Conservation (phyloP, 2,888 invertebrate genomes). For the Colletes collaris region DNA sequence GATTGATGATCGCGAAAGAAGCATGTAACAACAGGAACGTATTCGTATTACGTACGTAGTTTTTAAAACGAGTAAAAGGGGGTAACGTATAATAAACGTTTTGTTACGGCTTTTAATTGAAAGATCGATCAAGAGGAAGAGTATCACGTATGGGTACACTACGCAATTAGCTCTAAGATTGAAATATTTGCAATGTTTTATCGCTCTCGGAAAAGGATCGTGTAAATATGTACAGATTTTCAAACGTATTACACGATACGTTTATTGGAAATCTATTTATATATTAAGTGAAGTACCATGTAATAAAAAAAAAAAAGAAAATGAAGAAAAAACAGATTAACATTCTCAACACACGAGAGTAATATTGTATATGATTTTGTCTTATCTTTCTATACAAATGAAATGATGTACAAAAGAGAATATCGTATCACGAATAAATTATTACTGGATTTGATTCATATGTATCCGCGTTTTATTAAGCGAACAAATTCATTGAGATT, state of each 20-base stretch:
- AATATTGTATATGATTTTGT: constrained; percentile 57
- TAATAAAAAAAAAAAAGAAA: constrained; percentile 39
- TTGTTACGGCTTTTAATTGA: constrained; percentile 52
- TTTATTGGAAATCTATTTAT: constrained; percentile 66
- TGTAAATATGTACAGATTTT: constrained; percentile 73
- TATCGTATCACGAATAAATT: constrained; percentile 67
- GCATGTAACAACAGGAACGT: constrained; percentile 52
- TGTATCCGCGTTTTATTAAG: constrained; percentile 59
- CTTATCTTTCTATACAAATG: constrained; percentile 60
- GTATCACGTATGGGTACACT: constrained; percentile 63
- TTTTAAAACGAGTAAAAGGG: constrained; percentile 49
- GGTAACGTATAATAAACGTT: constrained; percentile 50
- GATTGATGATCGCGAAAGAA: constrained; percentile 36
- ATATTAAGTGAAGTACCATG: constrained; percentile 54
- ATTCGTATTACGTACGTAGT: constrained; percentile 53
- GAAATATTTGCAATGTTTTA: constrained; percentile 46
- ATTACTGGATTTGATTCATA: constrained; percentile 67
- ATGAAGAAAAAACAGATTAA: constrained; percentile 13
- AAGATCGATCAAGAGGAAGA: constrained; percentile 55
- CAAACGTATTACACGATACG: constrained; percentile 58
- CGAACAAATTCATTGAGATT: constrained; percentile 14
- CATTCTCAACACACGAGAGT: constrained; percentile 39
- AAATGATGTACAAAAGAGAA: constrained; percentile 57
- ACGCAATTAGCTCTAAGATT: constrained; percentile 52
- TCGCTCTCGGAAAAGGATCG: constrained; percentile 47